Conservation (phyloP, 2,888 invertebrate species). For the Dicyrtoma fusca region DNA sequence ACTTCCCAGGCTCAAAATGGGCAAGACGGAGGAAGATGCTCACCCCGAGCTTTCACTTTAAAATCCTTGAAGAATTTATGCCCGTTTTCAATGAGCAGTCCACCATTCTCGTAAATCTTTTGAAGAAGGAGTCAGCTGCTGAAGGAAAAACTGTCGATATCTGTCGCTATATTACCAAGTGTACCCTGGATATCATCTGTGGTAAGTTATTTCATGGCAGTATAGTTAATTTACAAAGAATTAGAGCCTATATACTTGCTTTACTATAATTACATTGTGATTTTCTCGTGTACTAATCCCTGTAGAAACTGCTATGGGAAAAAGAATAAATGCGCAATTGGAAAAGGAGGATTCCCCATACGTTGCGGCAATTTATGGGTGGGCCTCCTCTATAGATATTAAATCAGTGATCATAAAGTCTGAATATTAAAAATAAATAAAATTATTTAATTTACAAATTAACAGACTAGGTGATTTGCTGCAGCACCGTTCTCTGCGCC, state of each 20-base stretch:
- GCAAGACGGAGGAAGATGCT: conserved; percentile 43
- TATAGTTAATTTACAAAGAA: no score
- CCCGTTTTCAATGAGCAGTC: conserved; percentile 45
- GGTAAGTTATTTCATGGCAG: no score
- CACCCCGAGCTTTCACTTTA: conserved; percentile 49
- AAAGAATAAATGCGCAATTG: conserved; percentile 60
- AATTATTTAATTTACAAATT: not conserved
- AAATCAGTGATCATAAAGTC: no score
- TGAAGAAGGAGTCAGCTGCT: conserved; percentile 26
- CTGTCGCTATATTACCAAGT: conserved; percentile 38
- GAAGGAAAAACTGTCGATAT: conserved; percentile 41
- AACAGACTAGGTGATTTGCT: conserved; percentile 64
- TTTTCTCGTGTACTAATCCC: not conserved
- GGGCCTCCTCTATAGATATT: conserved; percentile 21
- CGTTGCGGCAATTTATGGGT: conserved; percentile 60
- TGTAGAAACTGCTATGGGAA: conserved; percentile 61
- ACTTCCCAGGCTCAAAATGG: conserved; percentile 50
- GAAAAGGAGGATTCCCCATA: conserved; percentile 60
- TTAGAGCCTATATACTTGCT: no score
- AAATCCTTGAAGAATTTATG: conserved; percentile 50
- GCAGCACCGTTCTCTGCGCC: conserved; percentile 62
- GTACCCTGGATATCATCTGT: conserved; percentile 49
- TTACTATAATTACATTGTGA: no score
- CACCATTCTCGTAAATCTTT: conserved; percentile 34
- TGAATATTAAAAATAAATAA: no score